Evolutionary conservation across 2,797 vertebrate genomes (phyloP), one percentile per base, ranked within the genome.

Genomic region (Pseudochaenichthys georgianus): DNA sequence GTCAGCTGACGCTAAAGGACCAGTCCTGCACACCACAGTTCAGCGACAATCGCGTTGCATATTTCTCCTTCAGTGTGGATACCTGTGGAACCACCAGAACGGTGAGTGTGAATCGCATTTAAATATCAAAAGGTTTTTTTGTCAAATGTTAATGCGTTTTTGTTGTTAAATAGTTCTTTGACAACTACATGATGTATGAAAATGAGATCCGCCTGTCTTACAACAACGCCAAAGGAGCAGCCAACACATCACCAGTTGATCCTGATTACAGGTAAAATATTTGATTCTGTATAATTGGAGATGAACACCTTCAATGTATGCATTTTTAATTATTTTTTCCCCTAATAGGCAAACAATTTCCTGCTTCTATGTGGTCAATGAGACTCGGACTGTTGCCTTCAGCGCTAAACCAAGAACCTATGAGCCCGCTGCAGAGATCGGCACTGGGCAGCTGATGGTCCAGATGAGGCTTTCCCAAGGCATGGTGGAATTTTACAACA

Each of bases 181-280:
- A 91, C 17, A 61, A 90, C 28, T 73, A 92, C 80, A 87, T 96
- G 92, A 9, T 95, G n/a, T 96, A 96, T 78, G 83, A 94, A 54
- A 96, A 96, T 68, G 89, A 93, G 43, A 94, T 96, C 9, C 0
- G 78, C 16, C 52, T 93, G 15, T 1, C 68, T 19, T 62, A 80
- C 13, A 3, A 76, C 16, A 15, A 12, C 13, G 3, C 28, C 28
- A 4, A 28, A 28, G 28, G 28, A 28, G 12, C 2, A 13, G 3
- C 53, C 2, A 57, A 66, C 46, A 66, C 60, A 0, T 66, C 78
- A 21, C 77, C 82, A 1, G 0, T 41, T 21, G 82, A 88, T 19
- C 86, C 87, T 0, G 87, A 87, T 0, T 96, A 95, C 80, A 90
- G 61, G 95, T 95, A 4, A 0, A 2, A 9, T 16, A 0, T 2